phyloP scores from a whole-genome alignment of 1,140 invertebrate genomes.

The Bombus waltoni region DNA sequence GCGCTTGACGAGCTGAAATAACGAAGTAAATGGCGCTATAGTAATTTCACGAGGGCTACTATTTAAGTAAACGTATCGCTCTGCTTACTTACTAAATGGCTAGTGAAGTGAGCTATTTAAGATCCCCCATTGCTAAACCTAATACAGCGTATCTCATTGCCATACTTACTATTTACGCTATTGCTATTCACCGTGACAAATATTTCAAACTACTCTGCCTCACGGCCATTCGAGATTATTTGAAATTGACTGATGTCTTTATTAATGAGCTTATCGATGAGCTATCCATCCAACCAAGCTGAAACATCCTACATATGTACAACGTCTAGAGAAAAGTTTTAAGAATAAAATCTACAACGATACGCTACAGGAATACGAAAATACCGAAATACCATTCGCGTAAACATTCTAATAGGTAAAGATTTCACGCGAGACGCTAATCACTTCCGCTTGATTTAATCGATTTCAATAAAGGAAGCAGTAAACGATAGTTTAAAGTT shows the following conservation, averaged over 20 bases:
- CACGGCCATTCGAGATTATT: neutral
- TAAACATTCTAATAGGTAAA: neutral
- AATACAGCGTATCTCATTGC: neutral
- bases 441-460: constrained; percentile 3
- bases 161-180: too few species aligned
- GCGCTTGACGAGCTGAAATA: constrained; percentile 1
- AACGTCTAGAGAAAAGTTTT: too few species aligned
- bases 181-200: neutral
- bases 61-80: neutral
- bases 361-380: neutral
- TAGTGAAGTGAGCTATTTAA: neutral
- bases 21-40: neutral
- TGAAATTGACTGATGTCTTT: neutral
- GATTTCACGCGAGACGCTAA: neutral
- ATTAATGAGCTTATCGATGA: neutral
- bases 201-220: neutral
- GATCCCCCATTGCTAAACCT: neutral
- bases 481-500: neutral
- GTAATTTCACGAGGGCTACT: neutral
- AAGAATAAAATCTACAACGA: too few species aligned
- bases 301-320: too few species aligned
- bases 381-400: neutral
- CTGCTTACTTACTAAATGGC: neutral
- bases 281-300: neutral
- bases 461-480: constrained; percentile 31